phyloP scores from a whole-genome alignment of 2,888 invertebrate genomes.

The Endomychus coccineus region DNA sequence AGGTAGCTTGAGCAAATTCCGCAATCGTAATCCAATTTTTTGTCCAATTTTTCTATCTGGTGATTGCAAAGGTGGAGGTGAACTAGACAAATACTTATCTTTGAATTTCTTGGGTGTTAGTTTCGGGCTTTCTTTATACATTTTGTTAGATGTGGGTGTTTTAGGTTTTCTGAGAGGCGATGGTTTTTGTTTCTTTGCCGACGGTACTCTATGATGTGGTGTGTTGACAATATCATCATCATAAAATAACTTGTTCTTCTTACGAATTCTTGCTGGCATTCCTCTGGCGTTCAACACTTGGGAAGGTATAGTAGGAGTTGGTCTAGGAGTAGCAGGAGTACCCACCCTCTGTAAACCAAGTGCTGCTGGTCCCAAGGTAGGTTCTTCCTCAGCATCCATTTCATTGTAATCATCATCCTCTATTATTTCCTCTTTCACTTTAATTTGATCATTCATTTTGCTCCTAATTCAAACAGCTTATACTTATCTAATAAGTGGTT shows the following conservation, averaged over 20 bases:
- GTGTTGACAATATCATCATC: conserved; percentile 84
- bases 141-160: conserved; percentile 27
- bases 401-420: conserved; percentile 53
- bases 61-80: conserved; percentile 46
- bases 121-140: conserved; percentile 19
- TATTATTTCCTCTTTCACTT: conserved; percentile 50
- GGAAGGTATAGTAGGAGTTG: conserved; percentile 62
- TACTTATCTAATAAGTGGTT: conserved; percentile 1
- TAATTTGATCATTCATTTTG: conserved; percentile 26
- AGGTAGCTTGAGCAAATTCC: conserved; percentile 91
- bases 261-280: conserved; percentile 84
- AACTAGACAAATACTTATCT: conserved; percentile 13
- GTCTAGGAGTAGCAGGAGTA: conserved; percentile 64
- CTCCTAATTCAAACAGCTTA: conserved; percentile 6
- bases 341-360: conserved; percentile 77
- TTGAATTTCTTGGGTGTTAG: conserved; percentile 13
- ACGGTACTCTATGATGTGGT: conserved; percentile 64
- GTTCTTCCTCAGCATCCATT: conserved; percentile 52
- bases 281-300: conserved; percentile 78
- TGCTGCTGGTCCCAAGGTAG: conserved; percentile 70
- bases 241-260: conserved; percentile 77
- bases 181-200: conserved; percentile 60
- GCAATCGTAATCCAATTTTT: conserved; percentile 76
- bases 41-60: conserved; percentile 84
- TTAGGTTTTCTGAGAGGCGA: conserved; percentile 45